Base-by-base conservation (phyloP, 2,113 vertebrate species). In the Grus americana region DNA sequence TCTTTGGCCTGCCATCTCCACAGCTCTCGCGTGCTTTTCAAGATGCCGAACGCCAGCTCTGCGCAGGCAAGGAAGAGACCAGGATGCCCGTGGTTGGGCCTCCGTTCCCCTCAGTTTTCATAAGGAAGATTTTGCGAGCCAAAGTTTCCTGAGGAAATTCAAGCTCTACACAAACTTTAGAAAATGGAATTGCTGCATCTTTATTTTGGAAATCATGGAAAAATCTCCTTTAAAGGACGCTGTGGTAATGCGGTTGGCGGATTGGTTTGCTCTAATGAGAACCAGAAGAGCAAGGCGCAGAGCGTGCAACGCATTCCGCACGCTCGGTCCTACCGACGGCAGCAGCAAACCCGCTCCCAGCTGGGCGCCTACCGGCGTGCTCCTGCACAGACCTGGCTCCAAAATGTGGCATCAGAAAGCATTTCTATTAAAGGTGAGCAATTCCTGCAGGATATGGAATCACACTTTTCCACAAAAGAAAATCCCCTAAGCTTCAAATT, bases 221-320 rank as follows among this genome's bases (percentile, higher is more conserved):
- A 27, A 23, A 62, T 5, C 44, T 59, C 68, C 72, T 81, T n/a
- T 26, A 10, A 52, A 3, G 4, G 54, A 23, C 2, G 26, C 38
- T 6, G 0, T 0, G 16, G 70, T 54, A 34, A 24, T 1, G n/a
- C 8, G 52, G 34, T 1, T 42, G 34, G 73, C 1, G 5, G 24
- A 15, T 19, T 6, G 18, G 21, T 22, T 6, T 55, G 80, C 52
- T 68, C 44, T 38, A 17, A n/a, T 0, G 40, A 86, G 68, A 55
- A 27, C 9, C 29, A 57, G 46, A 19, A 52, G 70, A 52, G 42
- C 52, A n/a, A 50, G 46, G 49, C 67, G 44, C 71, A 27, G 52
- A 36, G 52, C 0, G 0, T 4, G 15, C 52, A 46, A 32, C 46
- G 79, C 54, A 8, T 30, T 34, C 20, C 21, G 62, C 30, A 24